These are phyloP conservation scores for Drosophila anomalata DNA, from an alignment of 2,888 invertebrate genomes.

Conservation along the genomic window DNA sequence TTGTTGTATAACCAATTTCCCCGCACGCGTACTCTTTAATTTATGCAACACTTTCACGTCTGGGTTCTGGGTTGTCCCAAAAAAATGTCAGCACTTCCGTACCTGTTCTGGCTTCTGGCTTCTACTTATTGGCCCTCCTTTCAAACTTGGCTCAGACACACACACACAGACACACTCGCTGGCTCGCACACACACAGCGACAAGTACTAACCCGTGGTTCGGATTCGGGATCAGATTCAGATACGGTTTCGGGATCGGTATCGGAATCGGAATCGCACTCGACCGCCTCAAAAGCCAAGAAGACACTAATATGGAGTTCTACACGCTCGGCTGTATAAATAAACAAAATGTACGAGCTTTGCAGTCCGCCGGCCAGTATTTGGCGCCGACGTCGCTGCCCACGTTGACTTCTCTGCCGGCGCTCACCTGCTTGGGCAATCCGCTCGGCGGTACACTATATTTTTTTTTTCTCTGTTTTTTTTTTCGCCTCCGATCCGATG, in stretches of 20 bases:
- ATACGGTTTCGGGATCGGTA: conserved; percentile 44
- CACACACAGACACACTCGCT: conserved; percentile 14
- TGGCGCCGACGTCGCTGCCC: conserved; percentile 30
- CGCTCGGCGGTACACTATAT: conserved; percentile 44
- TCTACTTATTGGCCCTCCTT: conserved; percentile 13
- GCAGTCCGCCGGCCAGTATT: conserved; percentile 43
- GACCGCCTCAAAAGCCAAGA: conserved; percentile 77
- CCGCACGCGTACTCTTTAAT: conserved; percentile 15
- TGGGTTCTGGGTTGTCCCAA: conserved; percentile 8
- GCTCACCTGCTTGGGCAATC: conserved; percentile 57
- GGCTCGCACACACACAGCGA: conserved; percentile 32
- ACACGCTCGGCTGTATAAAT: conserved; percentile 78
- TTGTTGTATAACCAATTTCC: conserved; percentile 9
- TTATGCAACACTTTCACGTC: conserved; percentile 48
- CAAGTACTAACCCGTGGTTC: conserved; percentile 35
- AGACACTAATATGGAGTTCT: conserved; percentile 81
- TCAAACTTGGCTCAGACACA: conserved; percentile 23
- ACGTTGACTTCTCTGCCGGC: conserved; percentile 35
- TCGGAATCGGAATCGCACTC: conserved; percentile 40
- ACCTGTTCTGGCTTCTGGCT: conserved; percentile 53
- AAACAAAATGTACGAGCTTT: conserved; percentile 71
- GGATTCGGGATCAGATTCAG: conserved; percentile 28
- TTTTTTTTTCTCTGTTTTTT: conserved; percentile 50
- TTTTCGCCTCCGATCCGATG: conserved; percentile 48
- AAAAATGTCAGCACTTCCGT: conserved; percentile 64